Base-by-base conservation (phyloP, 2,888 invertebrate genomes). In the Chymomyza caudatula region DNA sequence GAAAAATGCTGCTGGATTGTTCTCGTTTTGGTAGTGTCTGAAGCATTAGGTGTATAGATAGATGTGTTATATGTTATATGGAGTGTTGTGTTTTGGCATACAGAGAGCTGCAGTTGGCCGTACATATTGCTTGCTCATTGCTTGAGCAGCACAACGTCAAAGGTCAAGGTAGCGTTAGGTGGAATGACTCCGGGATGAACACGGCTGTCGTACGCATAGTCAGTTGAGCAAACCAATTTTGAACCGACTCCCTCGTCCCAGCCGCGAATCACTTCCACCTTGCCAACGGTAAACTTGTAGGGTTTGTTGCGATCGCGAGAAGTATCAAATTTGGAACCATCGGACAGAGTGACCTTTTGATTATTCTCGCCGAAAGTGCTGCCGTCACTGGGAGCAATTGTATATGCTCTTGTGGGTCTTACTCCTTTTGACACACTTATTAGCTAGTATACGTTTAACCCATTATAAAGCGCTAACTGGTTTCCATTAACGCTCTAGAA, bases 201-300 rank as follows among this genome's bases (percentile, higher is more conserved):
- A 83, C 94, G 93, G 67, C 94, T 92, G 43, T 99, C 99, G 88
- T 99, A 99, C n/a, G 97, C 99, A 89, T 94, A 98, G 91, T 99
- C 99, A 0, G 98, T 96, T 5, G 96, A 94, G 91, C 98, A 98
- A 56, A 96, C 96, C 88, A 99, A 91, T 90, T 94, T 96, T 55
- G 98, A 98, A 62, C 96, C 96, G 61, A 98, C 96, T 84, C 98
- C 98, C 91, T 98, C 96, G 91, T 99, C 98, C 98, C 98, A 98
- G 57, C 97, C 98, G 90, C 94, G 94, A 91, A 99, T 99, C 60
- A 99, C 98, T 91, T 99, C 97, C 67, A 98, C 97, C 89, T 94
- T 94, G 80, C 99, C 99, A 86, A 99, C 95, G 89, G 93, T 95
- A 92, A 99, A 99, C 91, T 96, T 95, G 92, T 99, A 99, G 47